Conservation (phyloP, 2,888 invertebrate species). For the Heteromurus nitidus region DNA sequence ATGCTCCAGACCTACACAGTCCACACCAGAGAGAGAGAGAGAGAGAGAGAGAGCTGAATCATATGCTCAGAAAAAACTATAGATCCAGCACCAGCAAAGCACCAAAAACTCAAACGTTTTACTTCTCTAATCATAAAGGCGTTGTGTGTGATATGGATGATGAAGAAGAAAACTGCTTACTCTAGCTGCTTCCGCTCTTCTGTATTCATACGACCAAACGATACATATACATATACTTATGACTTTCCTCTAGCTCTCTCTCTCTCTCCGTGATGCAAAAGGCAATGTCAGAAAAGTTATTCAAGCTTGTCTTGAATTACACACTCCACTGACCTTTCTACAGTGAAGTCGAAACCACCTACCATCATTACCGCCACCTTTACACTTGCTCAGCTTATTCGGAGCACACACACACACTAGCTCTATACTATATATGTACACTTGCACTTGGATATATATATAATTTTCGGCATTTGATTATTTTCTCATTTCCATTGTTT, state of each 20-base stretch:
- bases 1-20: no score
- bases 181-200: slow-evolving; percentile 43
- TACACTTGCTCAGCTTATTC: slow-evolving; percentile 23
- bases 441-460: no score
- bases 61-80: not conserved
- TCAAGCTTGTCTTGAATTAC: slow-evolving; percentile 64
- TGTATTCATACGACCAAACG: slow-evolving; percentile 45
- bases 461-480: slow-evolving; percentile 16
- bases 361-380: slow-evolving; percentile 56
- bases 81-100: not conserved
- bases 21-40: no score
- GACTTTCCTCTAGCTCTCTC: slow-evolving; percentile 12
- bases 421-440: no score
- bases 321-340: slow-evolving; percentile 61
- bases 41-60: no score
- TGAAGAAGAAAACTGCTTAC: slow-evolving; percentile 54
- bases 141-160: slow-evolving; percentile 16
- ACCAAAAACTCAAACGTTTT: not conserved
- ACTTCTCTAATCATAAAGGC: not conserved
- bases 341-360: slow-evolving; percentile 56
- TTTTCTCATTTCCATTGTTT: slow-evolving; percentile 56
- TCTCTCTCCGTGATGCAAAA: slow-evolving; percentile 29
- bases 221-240: slow-evolving; percentile 25
- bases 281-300: slow-evolving; percentile 60
- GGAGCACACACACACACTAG: no score